Base-by-base conservation (phyloP, 2,797 vertebrate genomes). In the Monodelphis domestica region DNA sequence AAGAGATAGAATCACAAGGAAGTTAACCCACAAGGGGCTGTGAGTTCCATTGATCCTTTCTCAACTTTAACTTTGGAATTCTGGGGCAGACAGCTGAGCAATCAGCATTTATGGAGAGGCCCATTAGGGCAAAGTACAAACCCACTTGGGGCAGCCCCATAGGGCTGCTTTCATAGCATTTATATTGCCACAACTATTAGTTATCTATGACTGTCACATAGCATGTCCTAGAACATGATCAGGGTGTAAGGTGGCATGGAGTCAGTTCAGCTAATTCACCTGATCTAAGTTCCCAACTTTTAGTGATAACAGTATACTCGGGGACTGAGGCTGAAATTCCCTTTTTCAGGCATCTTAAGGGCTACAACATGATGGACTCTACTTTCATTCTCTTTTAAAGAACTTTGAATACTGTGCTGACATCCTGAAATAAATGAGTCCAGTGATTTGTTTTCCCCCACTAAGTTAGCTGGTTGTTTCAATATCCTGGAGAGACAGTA, bases 401-500 rank as follows among this genome's bases (percentile, higher is more conserved):
- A 89, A 30, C 21, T 45, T n/a, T 84, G 24, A 84, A 70, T 45
- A 45, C 53, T 56, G 55, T 3, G 87, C 52, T 55, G 33, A 56
- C 3, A 52, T 55, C 93, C 53, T 89, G 51, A 90, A 95, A 91
- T 53, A 93, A 51, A 70, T 89, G 63, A 6, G 54, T 88, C 84
- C 63, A n/a, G 24, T 57, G 57, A 56, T 53, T 78, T 11, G 52
- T 54, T 84, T 50, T 26, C 12, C 12, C 50, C 91, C 29, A 78
- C 45, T 54, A 90, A 57, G 78, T 51, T 59, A 95, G 54, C 0
- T 29, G 28, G 9, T 91, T 89, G 52, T 78, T 93, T 96, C 93
- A 78, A 24, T 95, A 53, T 93, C 87, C 53, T 92, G 92, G 51
- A 90, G 57, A 89, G 87, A 90, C 87, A 54, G 30, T 21, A 88